A percentile compares a stretch with the other conserved stretches of the same genome.
Evolutionary conservation across 2,888 invertebrate genomes (phyloP).

Genomic region (Watsonalla cultraria): DNA sequence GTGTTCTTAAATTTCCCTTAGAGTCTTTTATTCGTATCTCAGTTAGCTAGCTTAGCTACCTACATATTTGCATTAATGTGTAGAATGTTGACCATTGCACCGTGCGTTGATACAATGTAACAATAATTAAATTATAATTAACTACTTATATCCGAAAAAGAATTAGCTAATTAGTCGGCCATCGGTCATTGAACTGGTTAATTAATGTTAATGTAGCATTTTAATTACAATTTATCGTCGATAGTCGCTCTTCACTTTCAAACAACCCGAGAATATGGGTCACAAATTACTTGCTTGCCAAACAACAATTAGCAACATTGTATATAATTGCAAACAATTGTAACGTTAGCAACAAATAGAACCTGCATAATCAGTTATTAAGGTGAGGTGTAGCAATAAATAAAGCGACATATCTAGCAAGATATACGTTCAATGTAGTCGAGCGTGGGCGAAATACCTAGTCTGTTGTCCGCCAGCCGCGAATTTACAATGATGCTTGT

Average conservation of each 20-base stretch:
- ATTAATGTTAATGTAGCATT: slow-evolving; percentile 49
- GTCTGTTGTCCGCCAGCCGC: neutral
- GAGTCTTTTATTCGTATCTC: neutral
- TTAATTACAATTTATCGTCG: slow-evolving; percentile 32
- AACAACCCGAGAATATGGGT: slow-evolving; percentile 35
- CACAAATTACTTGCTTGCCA: slow-evolving; percentile 23
- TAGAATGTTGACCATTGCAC: slow-evolving; percentile 8
- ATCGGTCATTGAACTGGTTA: slow-evolving; percentile 48
- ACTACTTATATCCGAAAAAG: slow-evolving; percentile 25
- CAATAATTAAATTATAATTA: slow-evolving; percentile 35
- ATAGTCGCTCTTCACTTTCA: slow-evolving; percentile 33
- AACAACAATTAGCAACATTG: neutral
- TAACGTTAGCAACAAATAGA: neutral
- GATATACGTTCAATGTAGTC: neutral
- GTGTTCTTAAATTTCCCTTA: too few species aligned
- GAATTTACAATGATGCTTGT: neutral
- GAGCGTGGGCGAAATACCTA: neutral
- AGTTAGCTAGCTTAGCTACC: slow-evolving; percentile 4
- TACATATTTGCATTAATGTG: neutral
- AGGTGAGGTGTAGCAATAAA: too few species aligned
- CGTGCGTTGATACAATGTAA: slow-evolving; percentile 11
- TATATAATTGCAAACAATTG: neutral
- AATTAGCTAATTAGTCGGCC: slow-evolving; percentile 35
- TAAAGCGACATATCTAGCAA: too few species aligned
- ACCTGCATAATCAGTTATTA: too few species aligned